Conservation (phyloP, 1,140 invertebrate species). For the Telenomus remus region DNA sequence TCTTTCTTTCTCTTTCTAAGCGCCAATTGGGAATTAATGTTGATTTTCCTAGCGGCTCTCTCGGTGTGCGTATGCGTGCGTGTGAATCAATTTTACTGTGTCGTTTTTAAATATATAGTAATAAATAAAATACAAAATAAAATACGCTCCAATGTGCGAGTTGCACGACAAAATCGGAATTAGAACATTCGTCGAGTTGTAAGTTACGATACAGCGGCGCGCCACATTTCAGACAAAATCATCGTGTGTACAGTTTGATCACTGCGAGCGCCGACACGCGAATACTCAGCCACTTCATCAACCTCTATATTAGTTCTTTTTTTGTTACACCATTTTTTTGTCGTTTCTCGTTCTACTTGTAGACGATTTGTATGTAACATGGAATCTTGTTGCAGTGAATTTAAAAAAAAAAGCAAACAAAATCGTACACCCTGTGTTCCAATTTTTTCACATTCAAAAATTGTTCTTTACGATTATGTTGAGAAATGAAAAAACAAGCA, state of each 20-base stretch:
- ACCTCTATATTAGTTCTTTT: neutral
- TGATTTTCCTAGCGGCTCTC: constrained; percentile 44
- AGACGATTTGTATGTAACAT: constrained; percentile 3
- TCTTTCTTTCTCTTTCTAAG: constrained; percentile 23
- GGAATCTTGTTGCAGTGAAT: no score
- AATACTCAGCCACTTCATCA: no score
- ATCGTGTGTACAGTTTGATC: constrained; percentile 31
- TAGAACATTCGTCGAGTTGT: constrained; percentile 16
- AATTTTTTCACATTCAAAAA: neutral
- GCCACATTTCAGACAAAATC: constrained; percentile 24
- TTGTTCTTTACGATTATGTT: no score
- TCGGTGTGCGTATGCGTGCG: constrained; percentile 49
- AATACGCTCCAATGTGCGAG: constrained; percentile 36
- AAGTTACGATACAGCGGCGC: constrained; percentile 22
- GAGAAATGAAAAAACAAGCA: no score
- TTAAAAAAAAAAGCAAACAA: no score
- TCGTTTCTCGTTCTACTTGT: neutral
- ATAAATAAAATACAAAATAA: constrained; percentile 32
- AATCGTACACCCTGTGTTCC: no score
- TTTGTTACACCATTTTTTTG: neutral
- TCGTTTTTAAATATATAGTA: constrained; percentile 46
- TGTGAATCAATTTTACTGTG: constrained; percentile 49
- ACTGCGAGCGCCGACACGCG: constrained; percentile 25
- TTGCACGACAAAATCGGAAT: constrained; percentile 34
- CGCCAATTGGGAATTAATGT: neutral